Percentiles rank a stretch among this genome's conserved stretches.
These are phyloP conservation scores for Helogale parvula DNA, from an alignment of 2,113 vertebrate species.

Conservation along the genomic window DNA sequence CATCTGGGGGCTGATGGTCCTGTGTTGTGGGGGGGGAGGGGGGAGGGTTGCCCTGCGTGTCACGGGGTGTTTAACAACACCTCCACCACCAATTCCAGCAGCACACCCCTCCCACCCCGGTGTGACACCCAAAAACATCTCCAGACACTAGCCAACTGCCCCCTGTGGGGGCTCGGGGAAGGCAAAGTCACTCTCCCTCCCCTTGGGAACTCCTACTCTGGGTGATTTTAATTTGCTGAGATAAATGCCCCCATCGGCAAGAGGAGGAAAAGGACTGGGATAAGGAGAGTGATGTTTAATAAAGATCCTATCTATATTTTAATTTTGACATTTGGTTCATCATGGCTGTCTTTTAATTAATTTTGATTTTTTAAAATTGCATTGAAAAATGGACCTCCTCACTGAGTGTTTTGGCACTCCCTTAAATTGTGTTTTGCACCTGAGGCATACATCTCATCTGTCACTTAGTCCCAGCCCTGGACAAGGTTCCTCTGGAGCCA, in stretches of 20 bases:
- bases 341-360: neutral
- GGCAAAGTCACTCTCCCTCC: neutral
- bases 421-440: neutral
- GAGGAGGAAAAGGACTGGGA: neutral
- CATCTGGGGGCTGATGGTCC: neutral
- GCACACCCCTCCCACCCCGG: neutral
- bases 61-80: neutral
- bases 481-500: neutral
- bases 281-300: neutral
- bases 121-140: neutral
- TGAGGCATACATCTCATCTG: neutral
- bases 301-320: neutral
- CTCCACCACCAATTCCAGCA: neutral
- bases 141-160: neutral
- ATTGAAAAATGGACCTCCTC: neutral
- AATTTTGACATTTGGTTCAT: neutral
- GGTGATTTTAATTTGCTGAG: neutral
- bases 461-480: neutral
- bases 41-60: neutral
- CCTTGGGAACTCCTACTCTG: neutral
- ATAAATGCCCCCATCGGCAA: neutral
- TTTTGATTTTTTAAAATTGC: neutral
- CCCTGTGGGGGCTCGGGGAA: accelerated
- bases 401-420: neutral
- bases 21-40: too few relatives aligned